Evolutionary conservation across 2,888 invertebrate species (phyloP).

Genomic region (Portevinia maculata): DNA sequence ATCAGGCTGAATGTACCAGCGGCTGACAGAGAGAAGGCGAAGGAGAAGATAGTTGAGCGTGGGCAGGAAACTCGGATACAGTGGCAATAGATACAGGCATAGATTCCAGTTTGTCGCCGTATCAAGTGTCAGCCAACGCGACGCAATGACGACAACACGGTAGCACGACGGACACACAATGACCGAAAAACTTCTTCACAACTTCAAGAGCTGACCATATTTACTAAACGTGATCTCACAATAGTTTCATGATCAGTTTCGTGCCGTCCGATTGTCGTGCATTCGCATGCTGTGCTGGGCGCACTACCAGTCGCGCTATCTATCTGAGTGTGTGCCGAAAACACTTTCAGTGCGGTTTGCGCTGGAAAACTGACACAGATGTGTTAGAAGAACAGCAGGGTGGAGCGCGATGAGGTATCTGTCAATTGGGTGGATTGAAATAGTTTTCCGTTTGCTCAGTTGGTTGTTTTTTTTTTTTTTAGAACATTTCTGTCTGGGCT

Average conservation of each 20-base stretch:
- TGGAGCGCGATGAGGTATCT: slow-evolving; percentile 11
- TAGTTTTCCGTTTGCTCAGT: slow-evolving; percentile 28
- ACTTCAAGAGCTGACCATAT: slow-evolving; percentile 64
- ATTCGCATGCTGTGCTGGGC: slow-evolving; percentile 55
- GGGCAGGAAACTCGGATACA: slow-evolving; percentile 50
- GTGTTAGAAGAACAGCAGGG: slow-evolving; percentile 17
- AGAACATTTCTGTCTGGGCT: slow-evolving; percentile 1
- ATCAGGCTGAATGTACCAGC: slow-evolving; percentile 35
- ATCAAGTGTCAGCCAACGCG: slow-evolving; percentile 44
- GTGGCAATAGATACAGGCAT: slow-evolving; percentile 28
- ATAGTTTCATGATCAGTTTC: slow-evolving; percentile 54
- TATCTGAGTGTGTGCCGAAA: slow-evolving; percentile 49
- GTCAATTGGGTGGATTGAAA: slow-evolving; percentile 27
- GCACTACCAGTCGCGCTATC: slow-evolving; percentile 15
- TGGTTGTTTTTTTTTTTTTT: slow-evolving; percentile 29
- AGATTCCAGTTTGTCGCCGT: slow-evolving; percentile 52
- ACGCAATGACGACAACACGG: slow-evolving; percentile 17
- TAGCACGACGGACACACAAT: slow-evolving; percentile 58
- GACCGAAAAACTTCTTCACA: slow-evolving; percentile 66
- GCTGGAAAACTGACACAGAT: slow-evolving; percentile 52
- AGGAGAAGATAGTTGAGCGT: slow-evolving; percentile 29
- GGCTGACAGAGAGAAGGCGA: not conserved
- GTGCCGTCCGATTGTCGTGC: slow-evolving; percentile 29
- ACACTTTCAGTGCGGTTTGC: slow-evolving; percentile 67
- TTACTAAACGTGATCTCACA: slow-evolving; percentile 61